phyloP scores from a whole-genome alignment of 2,113 vertebrate genomes.

The Chinchilla lanigera region DNA sequence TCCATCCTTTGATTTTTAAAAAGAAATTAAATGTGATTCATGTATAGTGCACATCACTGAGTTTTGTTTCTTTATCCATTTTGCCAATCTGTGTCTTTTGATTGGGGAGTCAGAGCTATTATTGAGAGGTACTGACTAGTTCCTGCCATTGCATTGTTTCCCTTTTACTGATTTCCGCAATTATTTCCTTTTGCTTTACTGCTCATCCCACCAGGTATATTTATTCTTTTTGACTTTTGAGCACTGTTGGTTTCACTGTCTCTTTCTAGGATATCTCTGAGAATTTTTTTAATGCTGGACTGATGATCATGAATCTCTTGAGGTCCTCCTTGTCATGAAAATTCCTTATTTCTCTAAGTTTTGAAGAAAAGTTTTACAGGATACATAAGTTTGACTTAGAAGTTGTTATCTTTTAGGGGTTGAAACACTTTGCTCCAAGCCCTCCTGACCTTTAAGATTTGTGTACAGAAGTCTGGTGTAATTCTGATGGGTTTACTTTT shows the following conservation, averaged over 20 bases:
- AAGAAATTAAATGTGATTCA: not conserved
- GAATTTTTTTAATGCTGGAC: not conserved
- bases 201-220: not conserved
- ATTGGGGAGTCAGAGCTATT: not conserved
- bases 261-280: not conserved
- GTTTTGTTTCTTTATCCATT: not conserved
- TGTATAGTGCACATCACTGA: not conserved
- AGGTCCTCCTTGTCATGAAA: not conserved
- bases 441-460: not conserved
- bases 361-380: not conserved
- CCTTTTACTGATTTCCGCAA: not conserved
- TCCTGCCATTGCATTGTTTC: not conserved
- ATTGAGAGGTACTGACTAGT: not conserved
- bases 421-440: not conserved
- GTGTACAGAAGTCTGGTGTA: not conserved
- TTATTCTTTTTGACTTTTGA: too few species aligned
- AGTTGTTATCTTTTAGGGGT: not conserved
- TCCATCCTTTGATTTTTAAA: not conserved
- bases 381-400: not conserved
- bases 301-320: not conserved
- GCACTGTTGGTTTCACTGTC: not conserved
- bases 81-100: not conserved
- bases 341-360: not conserved
- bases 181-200: not conserved
- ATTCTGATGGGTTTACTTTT: not conserved